phyloP scores from a whole-genome alignment of 2,888 invertebrate species.

The Drosophila kambysellisi region DNA sequence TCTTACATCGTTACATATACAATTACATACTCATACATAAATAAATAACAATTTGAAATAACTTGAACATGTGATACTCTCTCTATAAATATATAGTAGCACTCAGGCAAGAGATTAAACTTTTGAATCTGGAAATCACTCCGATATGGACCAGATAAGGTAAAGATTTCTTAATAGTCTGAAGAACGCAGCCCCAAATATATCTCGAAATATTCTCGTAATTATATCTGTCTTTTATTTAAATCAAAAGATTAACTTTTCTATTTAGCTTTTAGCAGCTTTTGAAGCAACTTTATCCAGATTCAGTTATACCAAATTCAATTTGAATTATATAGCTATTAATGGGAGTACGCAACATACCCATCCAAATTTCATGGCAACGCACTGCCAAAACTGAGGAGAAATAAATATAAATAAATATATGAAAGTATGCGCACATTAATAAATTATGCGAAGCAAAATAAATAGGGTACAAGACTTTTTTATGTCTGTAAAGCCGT shows the following conservation, averaged over 20 bases:
- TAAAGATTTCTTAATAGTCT: not conserved
- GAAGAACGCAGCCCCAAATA: not conserved
- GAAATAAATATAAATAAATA: conserved; percentile 8
- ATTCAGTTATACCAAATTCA: not conserved
- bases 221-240: not conserved
- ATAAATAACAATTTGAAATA: conserved; percentile 2
- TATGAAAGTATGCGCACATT: conserved; percentile 45
- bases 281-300: not conserved
- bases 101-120: conserved; percentile 5
- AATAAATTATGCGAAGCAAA: conserved; percentile 71
- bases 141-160: not conserved
- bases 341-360: conserved; percentile 3
- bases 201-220: not conserved
- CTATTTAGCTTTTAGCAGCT: not conserved
- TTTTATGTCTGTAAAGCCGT: conserved; percentile 55
- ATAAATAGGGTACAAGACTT: conserved; percentile 72
- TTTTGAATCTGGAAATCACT: not conserved
- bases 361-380: conserved; percentile 3
- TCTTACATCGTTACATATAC: conserved; percentile 9
- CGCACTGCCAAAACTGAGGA: conserved; percentile 4
- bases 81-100: not conserved
- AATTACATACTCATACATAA: not conserved
- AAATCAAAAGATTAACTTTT: not conserved
- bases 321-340: not conserved
- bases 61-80: conserved; percentile 16